phyloP scores from a whole-genome alignment of 2,797 vertebrate species.

The Periparus ater region DNA sequence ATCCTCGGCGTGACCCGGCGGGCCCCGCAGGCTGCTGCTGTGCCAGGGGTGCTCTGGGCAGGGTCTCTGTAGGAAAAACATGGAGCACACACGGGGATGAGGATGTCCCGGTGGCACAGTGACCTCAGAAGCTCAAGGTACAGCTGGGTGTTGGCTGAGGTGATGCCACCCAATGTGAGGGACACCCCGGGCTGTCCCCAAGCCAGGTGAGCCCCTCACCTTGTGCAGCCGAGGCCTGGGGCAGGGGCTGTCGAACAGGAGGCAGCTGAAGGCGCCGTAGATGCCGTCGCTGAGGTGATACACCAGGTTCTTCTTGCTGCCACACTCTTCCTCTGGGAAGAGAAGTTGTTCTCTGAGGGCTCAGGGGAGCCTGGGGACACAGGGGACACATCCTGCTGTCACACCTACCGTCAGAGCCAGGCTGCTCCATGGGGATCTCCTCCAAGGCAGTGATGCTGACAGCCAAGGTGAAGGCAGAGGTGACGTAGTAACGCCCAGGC shows the following conservation, averaged over 20 bases:
- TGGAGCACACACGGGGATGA: fast-evolving
- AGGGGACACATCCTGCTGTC: not conserved
- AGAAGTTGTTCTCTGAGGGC: not conserved
- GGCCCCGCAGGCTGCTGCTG: conserved; percentile 79
- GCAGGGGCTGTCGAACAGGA: conserved; percentile 70
- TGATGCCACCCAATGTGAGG: fast-evolving
- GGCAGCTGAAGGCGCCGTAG: conserved; percentile 76
- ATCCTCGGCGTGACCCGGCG: conserved; percentile 37
- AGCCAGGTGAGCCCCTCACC: conserved; percentile 47
- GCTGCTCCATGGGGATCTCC: conserved; percentile 64
- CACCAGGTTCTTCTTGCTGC: conserved; percentile 62
- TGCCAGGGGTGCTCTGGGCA: conserved; percentile 43
- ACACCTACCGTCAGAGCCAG: conserved; percentile 63
- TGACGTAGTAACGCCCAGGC: conserved; percentile 79
- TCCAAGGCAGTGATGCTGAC: conserved; percentile 74
- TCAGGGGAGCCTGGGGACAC: fast-evolving
- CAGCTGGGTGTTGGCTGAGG: not conserved
- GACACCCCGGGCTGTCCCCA: not conserved
- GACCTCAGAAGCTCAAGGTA: fast-evolving
- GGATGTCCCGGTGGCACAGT: fast-evolving
- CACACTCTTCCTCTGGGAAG: conserved; percentile 56
- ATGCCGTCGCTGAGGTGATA: conserved; percentile 80
- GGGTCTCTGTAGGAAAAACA: conserved; percentile 54
- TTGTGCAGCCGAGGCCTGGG: conserved; percentile 71
- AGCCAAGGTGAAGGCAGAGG: conserved; percentile 79